Percentiles rank a stretch among this genome's conserved stretches.
phyloP scores from a whole-genome alignment of 2,888 invertebrate species.

The Notocelia uddmanniana region DNA sequence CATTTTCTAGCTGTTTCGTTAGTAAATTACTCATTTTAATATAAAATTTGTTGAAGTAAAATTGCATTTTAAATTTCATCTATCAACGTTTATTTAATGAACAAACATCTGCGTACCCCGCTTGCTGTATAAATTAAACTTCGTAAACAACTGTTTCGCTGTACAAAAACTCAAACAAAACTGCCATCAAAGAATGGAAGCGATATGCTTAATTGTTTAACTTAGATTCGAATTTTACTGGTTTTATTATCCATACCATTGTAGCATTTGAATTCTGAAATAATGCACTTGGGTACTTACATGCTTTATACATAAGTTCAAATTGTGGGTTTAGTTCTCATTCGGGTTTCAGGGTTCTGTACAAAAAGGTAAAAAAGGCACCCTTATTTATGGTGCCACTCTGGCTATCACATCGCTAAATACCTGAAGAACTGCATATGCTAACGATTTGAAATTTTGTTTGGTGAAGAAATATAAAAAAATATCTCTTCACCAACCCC shows the following conservation, averaged over 20 bases:
- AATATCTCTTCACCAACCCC: too few species aligned
- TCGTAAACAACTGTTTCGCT: constrained; percentile 70
- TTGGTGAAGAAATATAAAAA: too few species aligned
- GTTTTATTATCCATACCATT: constrained; percentile 2
- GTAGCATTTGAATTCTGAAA: constrained; percentile 19
- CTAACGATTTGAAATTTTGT: too few species aligned
- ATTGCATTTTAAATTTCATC: constrained; percentile 39
- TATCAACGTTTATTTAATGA: constrained; percentile 61
- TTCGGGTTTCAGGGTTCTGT: too few species aligned
- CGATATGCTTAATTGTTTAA: constrained; percentile 58
- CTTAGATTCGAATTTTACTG: constrained; percentile 48
- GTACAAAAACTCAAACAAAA: constrained; percentile 69
- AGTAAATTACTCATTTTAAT: constrained; percentile 34
- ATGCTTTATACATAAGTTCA: too few species aligned
- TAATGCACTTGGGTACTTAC: not conserved
- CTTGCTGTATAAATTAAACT: constrained; percentile 73
- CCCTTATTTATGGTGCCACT: too few species aligned
- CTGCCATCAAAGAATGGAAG: constrained; percentile 60
- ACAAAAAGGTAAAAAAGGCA: too few species aligned
- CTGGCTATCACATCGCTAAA: too few species aligned
- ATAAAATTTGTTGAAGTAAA: constrained; percentile 24
- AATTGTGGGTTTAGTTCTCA: too few species aligned
- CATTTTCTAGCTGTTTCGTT: constrained; percentile 15
- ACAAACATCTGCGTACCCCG: constrained; percentile 76
- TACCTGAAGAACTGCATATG: too few species aligned